Conservation (phyloP, 1,140 invertebrate genomes). For the Drosophila pseudoananassae region DNA sequence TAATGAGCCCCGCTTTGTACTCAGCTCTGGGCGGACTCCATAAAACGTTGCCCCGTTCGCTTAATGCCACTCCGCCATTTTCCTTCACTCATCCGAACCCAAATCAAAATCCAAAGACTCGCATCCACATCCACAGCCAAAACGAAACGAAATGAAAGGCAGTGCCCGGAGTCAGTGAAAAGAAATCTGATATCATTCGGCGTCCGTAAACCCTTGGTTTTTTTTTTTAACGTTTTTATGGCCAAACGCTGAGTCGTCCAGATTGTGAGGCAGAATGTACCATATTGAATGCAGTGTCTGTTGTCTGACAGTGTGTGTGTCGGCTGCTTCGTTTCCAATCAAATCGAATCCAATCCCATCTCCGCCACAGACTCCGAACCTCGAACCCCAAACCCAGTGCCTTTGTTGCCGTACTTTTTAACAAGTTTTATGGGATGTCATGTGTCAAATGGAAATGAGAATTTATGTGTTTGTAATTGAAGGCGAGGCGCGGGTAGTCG, state of each 20-base stretch:
- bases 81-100: conserved; percentile 22
- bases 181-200: conserved; percentile 81
- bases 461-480: conserved; percentile 84
- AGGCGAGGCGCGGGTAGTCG: conserved; percentile 64
- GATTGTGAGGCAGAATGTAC: conserved; percentile 74
- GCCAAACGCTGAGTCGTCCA: conserved; percentile 45
- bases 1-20: conserved; percentile 60
- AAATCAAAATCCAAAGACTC: conserved; percentile 20
- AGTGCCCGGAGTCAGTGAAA: conserved; percentile 40
- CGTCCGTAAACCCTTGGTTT: conserved; percentile 65
- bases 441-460: conserved; percentile 83
- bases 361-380: conserved; percentile 25
- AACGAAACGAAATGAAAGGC: conserved; percentile 49
- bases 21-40: conserved; percentile 56
- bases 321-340: conserved; percentile 27
- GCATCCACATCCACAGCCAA: conserved; percentile 13
- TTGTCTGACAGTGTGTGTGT: conserved; percentile 10
- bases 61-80: conserved; percentile 68
- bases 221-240: conserved; percentile 52
- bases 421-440: conserved; percentile 83
- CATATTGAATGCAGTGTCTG: conserved; percentile 74
- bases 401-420: conserved; percentile 78
- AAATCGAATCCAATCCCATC: conserved; percentile 34
- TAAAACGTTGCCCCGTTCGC: conserved; percentile 50
- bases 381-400: conserved; percentile 16